A percentile compares a stretch with the other conserved stretches of the same genome.
These are phyloP conservation scores for Clavelina lepadiformis DNA, from an alignment of 23 tunicate species.

Conservation along the genomic window DNA sequence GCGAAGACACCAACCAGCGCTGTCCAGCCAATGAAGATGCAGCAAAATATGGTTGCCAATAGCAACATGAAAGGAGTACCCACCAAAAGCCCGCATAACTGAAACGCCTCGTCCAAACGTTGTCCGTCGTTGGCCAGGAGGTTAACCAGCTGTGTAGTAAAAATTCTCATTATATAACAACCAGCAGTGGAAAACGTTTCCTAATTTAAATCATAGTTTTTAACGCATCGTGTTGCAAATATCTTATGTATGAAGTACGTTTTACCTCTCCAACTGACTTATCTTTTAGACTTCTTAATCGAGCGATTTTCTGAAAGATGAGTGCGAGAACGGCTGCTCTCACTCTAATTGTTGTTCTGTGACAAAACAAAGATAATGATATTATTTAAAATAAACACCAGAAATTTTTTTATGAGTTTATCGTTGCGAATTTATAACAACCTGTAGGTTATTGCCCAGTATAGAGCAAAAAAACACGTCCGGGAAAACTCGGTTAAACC, in stretches of 20 bases:
- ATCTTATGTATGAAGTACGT: not conserved
- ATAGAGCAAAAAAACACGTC: slow-evolving; percentile 52
- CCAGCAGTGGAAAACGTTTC: no score
- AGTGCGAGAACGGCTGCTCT: slow-evolving; percentile 77
- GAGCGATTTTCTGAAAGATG: slow-evolving; percentile 71
- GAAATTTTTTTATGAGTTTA: no score
- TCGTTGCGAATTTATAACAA: no score
- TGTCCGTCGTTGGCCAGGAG: slow-evolving; percentile 86
- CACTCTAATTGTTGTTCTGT: slow-evolving; percentile 71
- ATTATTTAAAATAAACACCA: not conserved
- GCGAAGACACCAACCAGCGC: slow-evolving; percentile 62
- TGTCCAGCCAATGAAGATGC: slow-evolving; percentile 77
- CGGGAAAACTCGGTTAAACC: slow-evolving; percentile 48
- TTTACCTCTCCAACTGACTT: slow-evolving; percentile 94
- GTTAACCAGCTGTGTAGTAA: slow-evolving; percentile 53
- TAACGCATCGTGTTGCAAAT: not conserved
- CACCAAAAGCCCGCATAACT: slow-evolving; percentile 57
- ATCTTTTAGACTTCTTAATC: slow-evolving; percentile 73
- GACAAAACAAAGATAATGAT: not conserved
- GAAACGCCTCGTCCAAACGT: slow-evolving; percentile 75
- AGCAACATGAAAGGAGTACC: slow-evolving; percentile 78
- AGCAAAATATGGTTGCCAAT: slow-evolving; percentile 44
- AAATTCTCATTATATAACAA: no score
- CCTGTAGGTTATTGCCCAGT: slow-evolving; percentile 78
- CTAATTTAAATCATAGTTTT: no score